phyloP scores from a whole-genome alignment of 2,888 invertebrate genomes.

The Aphelenchoides bicaudatus region DNA sequence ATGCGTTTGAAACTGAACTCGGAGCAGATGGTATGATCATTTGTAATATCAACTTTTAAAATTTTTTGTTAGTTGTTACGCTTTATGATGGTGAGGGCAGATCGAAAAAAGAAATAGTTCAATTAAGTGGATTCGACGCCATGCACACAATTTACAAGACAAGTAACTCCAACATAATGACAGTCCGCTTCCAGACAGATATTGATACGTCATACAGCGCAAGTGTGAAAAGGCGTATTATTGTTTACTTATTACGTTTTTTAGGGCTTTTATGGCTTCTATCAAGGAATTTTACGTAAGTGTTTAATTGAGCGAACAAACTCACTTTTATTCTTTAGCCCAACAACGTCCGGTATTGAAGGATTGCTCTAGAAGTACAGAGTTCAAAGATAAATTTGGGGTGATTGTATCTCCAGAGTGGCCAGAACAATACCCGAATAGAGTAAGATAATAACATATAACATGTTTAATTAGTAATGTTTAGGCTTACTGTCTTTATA shows the following conservation, averaged over 20 bases:
- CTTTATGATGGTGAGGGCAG: too few relatives aligned
- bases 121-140: constrained; percentile 6
- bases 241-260: too few relatives aligned
- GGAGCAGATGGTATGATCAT: too few relatives aligned
- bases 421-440: constrained; percentile 12
- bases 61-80: not conserved
- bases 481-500: not conserved
- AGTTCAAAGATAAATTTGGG: constrained; percentile 1
- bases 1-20: constrained; percentile 12
- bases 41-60: not conserved
- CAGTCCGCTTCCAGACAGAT: constrained; percentile 11
- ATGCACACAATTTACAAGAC: not conserved
- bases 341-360: not conserved
- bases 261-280: not conserved
- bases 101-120: too few relatives aligned
- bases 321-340: constrained; percentile 4
- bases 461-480: too few relatives aligned
- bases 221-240: too few relatives aligned
- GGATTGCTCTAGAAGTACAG: not conserved
- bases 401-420: constrained; percentile 13
- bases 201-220: constrained; percentile 11
- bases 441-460: too few relatives aligned
- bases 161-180: constrained; percentile 2
- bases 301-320: not conserved
- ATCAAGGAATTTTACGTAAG: not conserved